A percentile compares a stretch with the other conserved stretches of the same genome.
Evolutionary conservation across 2,888 invertebrate genomes (phyloP).

Genomic region (Cecidostiba fungosa): DNA sequence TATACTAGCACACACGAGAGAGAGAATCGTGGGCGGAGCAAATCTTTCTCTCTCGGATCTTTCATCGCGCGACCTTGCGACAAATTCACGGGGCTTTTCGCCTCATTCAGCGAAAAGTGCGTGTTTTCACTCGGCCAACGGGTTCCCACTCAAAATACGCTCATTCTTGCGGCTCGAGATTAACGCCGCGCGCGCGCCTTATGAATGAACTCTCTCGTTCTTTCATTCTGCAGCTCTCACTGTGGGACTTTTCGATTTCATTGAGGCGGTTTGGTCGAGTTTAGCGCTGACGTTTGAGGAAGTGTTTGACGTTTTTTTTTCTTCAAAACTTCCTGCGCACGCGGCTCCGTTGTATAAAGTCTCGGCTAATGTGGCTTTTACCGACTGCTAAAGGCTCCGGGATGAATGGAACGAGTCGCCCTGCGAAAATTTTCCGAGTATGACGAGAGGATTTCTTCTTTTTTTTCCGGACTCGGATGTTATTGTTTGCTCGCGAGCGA

Average conservation of each 20-base stretch:
- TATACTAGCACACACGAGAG: slow-evolving; percentile 56
- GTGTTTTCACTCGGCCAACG: slow-evolving; percentile 76
- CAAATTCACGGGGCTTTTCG: slow-evolving; percentile 73
- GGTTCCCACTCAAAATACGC: slow-evolving; percentile 73
- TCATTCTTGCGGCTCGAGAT: slow-evolving; percentile 68
- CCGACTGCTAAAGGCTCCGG: slow-evolving; percentile 7
- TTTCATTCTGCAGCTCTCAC: neutral
- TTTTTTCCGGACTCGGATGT: neutral
- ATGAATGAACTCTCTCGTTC: slow-evolving; percentile 53
- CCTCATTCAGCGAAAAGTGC: slow-evolving; percentile 65
- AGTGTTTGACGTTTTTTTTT: slow-evolving; percentile 62
- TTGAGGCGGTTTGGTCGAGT: slow-evolving; percentile 50
- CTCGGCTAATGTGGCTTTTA: slow-evolving; percentile 48
- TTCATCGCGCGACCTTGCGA: slow-evolving; percentile 70
- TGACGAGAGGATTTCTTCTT: slow-evolving; percentile 18
- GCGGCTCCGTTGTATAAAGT: neutral
- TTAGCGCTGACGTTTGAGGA: slow-evolving; percentile 59
- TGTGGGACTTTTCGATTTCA: slow-evolving; percentile 69
- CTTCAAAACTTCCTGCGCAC: slow-evolving; percentile 48
- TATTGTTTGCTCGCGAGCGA: slow-evolving; percentile 24
- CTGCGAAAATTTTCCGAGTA: slow-evolving; percentile 21
- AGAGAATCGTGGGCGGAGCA: slow-evolving; percentile 62
- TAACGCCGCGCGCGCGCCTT: slow-evolving; percentile 62
- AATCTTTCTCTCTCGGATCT: slow-evolving; percentile 32
- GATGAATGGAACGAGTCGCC: slow-evolving; percentile 21